phyloP scores from a whole-genome alignment of 2,797 vertebrate species.

The Pagetopsis macropterus region DNA sequence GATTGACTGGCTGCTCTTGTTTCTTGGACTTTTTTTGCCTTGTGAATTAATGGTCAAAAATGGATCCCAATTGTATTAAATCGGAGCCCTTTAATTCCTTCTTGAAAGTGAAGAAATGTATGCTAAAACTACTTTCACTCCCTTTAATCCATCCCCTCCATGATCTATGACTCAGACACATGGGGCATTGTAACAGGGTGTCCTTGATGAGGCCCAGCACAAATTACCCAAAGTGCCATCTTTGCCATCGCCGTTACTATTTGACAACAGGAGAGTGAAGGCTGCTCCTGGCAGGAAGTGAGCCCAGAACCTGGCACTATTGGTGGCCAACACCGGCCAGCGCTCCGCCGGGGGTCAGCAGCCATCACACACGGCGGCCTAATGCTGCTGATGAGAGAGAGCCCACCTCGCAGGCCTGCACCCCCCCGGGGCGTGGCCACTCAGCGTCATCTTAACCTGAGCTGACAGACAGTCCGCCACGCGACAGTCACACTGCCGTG shows the following conservation, averaged over 20 bases:
- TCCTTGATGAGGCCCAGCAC: slow-evolving; percentile 70
- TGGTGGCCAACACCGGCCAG: slow-evolving; percentile 58
- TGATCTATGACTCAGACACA: slow-evolving; percentile 56
- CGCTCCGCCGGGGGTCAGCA: slow-evolving; percentile 78
- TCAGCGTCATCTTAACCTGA: slow-evolving; percentile 84
- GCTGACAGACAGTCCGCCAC: slow-evolving; percentile 80
- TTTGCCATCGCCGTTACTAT: slow-evolving; percentile 61
- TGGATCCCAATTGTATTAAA: background rate
- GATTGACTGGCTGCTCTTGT: background rate
- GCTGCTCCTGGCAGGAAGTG: slow-evolving; percentile 77
- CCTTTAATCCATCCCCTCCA: slow-evolving; percentile 40
- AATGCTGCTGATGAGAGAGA: slow-evolving; percentile 89
- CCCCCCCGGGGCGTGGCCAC: slow-evolving; percentile 76
- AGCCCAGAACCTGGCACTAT: slow-evolving; percentile 69
- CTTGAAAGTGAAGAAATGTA: slow-evolving; percentile 51
- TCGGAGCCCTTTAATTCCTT: background rate
- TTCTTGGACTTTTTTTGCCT: background rate
- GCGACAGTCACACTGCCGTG: slow-evolving; percentile 31
- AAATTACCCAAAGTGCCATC: slow-evolving; percentile 73
- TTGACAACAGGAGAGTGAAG: slow-evolving; percentile 77
- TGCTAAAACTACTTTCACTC: slow-evolving; percentile 41
- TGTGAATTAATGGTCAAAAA: background rate
- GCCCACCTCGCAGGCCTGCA: slow-evolving; percentile 74
- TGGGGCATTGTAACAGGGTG: slow-evolving; percentile 65
- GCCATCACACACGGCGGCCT: slow-evolving; percentile 82